Base-by-base conservation (phyloP, 2,888 invertebrate genomes). In the Empis livida region DNA sequence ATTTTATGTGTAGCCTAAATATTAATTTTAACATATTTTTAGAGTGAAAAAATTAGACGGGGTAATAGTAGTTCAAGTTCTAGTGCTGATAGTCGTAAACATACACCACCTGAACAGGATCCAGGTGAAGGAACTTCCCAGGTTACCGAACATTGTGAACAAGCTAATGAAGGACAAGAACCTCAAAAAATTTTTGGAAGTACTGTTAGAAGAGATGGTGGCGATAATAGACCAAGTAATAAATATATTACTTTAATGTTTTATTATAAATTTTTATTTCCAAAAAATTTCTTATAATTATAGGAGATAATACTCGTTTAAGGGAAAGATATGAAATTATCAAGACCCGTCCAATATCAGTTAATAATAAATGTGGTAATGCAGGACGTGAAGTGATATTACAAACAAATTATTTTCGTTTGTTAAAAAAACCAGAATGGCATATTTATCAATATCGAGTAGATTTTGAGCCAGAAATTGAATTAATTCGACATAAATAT, bases 401-500 rank as follows among this genome's bases (percentile, higher is more conserved):
- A 2, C 53, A 42, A 56, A 73, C 84, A 0, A 90, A 90, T 59
- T 88, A 82, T 55, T 88, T 84, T 55, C 71, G 74, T 1, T 61
- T 89, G 0, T 53, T 79, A 2, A 76, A 79, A 0, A 73, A 74
- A 1, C 77, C 82, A 0, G 73, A 80, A 45, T 90, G 88, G 86
- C 57, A 59, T 5, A 64, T 90, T 1, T 79, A 77, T 52, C 84
- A 87, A 50, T 89, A 89, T 60, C 74, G 78, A 20, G 87, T 90
- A 0, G 81, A 83, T 54, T 79, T 87, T 53, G 61, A 70, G 0
- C 88, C 89, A 0, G 78, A 79, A 1, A 79, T 86, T 53, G 87
- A 88, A 54, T 65, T 75, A 20, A 79, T 80, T 0, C 60, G 63
- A 0, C 65, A 79, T 0, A 75, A 82, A 1, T 82, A 79, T 58